phyloP scores from a whole-genome alignment of 2,888 invertebrate genomes.

The Cantharis nigra region DNA sequence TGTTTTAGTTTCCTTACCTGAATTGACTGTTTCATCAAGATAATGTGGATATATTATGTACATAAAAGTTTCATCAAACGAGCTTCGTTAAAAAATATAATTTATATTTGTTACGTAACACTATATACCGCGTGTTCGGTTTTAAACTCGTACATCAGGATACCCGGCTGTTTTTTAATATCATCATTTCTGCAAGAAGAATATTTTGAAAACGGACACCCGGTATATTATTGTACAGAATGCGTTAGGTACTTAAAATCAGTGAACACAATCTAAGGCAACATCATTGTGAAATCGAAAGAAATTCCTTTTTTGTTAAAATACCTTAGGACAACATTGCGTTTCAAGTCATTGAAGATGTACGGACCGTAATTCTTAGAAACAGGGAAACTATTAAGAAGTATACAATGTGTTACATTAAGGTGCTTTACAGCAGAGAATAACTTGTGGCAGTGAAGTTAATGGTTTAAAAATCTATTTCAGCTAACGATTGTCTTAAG shows the following conservation, averaged over 20 bases:
- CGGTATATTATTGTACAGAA: not conserved
- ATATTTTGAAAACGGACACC: no score
- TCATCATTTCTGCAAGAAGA: no score
- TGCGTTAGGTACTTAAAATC: not conserved
- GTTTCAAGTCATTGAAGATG: not conserved
- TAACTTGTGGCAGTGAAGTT: not conserved
- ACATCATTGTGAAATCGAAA: constrained; percentile 3
- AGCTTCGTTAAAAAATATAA: not conserved
- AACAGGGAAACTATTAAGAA: constrained; percentile 4
- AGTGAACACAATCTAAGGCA: not conserved
- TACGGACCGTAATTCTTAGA: constrained; percentile 16
- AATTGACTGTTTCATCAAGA: not conserved
- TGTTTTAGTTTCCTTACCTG: not conserved
- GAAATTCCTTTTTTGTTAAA: not conserved
- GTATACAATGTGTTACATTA: not conserved
- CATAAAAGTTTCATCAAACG: not conserved
- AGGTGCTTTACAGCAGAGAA: not conserved
- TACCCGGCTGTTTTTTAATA: no score
- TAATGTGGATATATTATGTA: not conserved
- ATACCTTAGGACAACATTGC: constrained; percentile 6
- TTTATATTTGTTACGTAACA: not conserved
- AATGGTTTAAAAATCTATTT: not conserved
- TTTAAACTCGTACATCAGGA: no score
- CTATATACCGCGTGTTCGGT: not conserved
- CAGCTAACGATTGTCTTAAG: not conserved